Conservation (phyloP, 2,113 vertebrate species). For the Conger conger region DNA sequence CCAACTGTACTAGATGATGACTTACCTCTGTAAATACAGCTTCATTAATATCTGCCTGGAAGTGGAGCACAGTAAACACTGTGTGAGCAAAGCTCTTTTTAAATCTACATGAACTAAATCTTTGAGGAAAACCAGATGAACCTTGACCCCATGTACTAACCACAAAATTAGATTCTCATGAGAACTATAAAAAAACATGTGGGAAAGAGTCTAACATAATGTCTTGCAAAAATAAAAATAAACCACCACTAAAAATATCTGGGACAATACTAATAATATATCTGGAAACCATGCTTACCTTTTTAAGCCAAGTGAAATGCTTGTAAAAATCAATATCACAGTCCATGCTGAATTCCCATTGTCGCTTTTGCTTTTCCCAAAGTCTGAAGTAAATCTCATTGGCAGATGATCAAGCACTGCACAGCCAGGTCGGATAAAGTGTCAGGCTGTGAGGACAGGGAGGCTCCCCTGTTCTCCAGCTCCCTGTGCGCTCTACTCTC, state of each 20-base stretch:
- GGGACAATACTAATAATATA: slow-evolving; percentile 35
- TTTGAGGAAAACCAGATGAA: slow-evolving; percentile 66
- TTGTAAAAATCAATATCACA: slow-evolving; percentile 95
- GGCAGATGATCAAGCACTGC: slow-evolving; percentile 52
- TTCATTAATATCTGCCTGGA: background rate
- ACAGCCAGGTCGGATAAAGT: slow-evolving; percentile 4
- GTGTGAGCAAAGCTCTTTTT: background rate
- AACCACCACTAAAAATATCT: slow-evolving; percentile 1
- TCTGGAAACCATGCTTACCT: slow-evolving; percentile 77
- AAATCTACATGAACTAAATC: background rate
- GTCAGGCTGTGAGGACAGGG: slow-evolving; percentile 41
- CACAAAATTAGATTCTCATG: slow-evolving; percentile 59
- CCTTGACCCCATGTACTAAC: slow-evolving; percentile 26
- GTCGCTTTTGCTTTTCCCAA: slow-evolving; percentile 69
- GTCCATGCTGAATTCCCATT: slow-evolving; percentile 95
- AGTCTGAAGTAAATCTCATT: slow-evolving; percentile 51
- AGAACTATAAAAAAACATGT: slow-evolving; percentile 30
- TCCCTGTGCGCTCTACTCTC: slow-evolving; percentile 59
- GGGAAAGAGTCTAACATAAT: background rate
- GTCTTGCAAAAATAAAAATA: slow-evolving; percentile 28
- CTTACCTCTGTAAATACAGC: background rate
- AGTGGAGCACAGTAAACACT: background rate
- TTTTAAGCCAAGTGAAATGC: slow-evolving; percentile 93
- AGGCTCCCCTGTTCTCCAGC: slow-evolving; percentile 50
- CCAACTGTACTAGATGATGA: background rate